Evolutionary conservation across 53 echinoderm and acorn worm genomes (phyloP).

Genomic region (Luidia sarsii): DNA sequence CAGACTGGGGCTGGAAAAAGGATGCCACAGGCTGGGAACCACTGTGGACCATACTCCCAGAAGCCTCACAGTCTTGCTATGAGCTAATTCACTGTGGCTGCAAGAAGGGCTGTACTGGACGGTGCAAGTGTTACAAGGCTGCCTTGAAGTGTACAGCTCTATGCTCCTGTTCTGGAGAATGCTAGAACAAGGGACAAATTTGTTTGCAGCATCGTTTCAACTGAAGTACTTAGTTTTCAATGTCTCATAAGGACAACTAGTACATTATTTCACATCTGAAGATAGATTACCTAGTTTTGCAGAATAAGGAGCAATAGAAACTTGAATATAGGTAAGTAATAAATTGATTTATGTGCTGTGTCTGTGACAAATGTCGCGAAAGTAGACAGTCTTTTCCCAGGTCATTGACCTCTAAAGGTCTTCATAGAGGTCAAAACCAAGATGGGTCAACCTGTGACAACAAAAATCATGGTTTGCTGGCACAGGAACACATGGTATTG

Average conservation of each 20-base stretch:
- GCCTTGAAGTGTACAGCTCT: not conserved
- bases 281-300: not conserved
- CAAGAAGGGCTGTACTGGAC: constrained; percentile 60
- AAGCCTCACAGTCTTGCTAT: constrained; percentile 62
- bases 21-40: constrained; percentile 41
- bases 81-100: constrained; percentile 70
- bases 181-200: not conserved
- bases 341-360: not conserved
- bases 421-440: not conserved
- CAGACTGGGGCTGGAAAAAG: constrained; percentile 55
- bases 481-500: no score
- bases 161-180: constrained; percentile 19
- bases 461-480: no score
- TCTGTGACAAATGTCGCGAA: not conserved
- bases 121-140: constrained; percentile 65
- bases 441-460: no score
- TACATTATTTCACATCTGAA: not conserved
- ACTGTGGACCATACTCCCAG: constrained; percentile 68
- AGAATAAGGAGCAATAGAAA: not conserved
- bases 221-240: not conserved
- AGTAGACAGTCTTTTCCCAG: not conserved
- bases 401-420: not conserved
- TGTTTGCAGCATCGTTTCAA: not conserved
- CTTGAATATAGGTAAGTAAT: not conserved
- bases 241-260: not conserved